These are phyloP conservation scores for Cheilosia soror DNA, from an alignment of 2,888 invertebrate genomes.

Conservation along the genomic window DNA sequence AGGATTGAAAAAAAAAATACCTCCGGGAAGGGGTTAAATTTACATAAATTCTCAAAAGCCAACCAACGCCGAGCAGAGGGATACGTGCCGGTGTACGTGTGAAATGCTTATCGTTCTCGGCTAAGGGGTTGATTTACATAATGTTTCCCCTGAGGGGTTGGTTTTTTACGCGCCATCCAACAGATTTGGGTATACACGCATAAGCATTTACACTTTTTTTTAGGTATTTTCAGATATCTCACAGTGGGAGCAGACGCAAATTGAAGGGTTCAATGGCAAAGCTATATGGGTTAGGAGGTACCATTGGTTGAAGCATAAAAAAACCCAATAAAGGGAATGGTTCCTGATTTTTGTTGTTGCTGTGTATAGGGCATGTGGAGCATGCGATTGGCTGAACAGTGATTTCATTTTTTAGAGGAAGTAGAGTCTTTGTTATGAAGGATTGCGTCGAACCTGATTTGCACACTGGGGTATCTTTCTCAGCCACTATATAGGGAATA, in stretches of 20 bases:
- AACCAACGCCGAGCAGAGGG: slow-evolving; percentile 30
- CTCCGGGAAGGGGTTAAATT: slow-evolving; percentile 74
- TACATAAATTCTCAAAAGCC: slow-evolving; percentile 63
- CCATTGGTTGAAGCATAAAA: slow-evolving; percentile 58
- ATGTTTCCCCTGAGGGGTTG: slow-evolving; percentile 76
- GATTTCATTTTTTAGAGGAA: slow-evolving; percentile 28
- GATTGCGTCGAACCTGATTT: slow-evolving; percentile 54
- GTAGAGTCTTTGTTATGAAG: background rate
- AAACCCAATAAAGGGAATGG: slow-evolving; percentile 47
- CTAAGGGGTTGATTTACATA: slow-evolving; percentile 76
- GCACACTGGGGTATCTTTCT: slow-evolving; percentile 44
- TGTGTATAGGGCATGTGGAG: slow-evolving; percentile 53
- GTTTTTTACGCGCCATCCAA: slow-evolving; percentile 74
- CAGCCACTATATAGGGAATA: background rate
- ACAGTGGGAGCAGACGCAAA: slow-evolving; percentile 76
- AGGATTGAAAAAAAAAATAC: slow-evolving; percentile 9
- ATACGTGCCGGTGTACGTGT: slow-evolving; percentile 44
- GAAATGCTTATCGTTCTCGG: slow-evolving; percentile 43
- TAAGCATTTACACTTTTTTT: slow-evolving; percentile 51
- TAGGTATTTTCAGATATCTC: slow-evolving; percentile 28
- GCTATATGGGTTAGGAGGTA: slow-evolving; percentile 45
- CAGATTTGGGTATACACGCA: slow-evolving; percentile 46
- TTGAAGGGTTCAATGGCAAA: slow-evolving; percentile 62
- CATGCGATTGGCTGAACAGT: slow-evolving; percentile 62
- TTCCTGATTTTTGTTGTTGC: slow-evolving; percentile 9